A percentile compares a stretch with the other conserved stretches of the same genome.
Conservation (phyloP, 2,888 invertebrate species). For the Tholera decimalis region DNA sequence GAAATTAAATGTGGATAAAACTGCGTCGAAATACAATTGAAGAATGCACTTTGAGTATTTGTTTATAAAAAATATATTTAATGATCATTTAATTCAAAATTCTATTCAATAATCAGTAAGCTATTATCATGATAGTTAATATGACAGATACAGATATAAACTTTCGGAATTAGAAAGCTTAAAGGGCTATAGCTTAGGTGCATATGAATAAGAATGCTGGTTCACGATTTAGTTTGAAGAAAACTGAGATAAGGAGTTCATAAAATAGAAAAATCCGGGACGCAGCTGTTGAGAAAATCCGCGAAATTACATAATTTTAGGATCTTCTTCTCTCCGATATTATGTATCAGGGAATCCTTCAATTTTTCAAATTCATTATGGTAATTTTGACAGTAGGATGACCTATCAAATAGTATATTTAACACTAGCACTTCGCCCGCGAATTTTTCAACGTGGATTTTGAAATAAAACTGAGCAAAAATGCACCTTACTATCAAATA, state of each 20-base stretch:
- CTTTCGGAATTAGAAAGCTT: constrained; percentile 19
- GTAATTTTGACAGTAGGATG: constrained; percentile 22
- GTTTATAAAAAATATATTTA: too few species aligned
- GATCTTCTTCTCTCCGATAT: constrained; percentile 1
- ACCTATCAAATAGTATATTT: constrained; percentile 18
- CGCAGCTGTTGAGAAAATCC: constrained; percentile 8
- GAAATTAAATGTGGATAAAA: background rate
- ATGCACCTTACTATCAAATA: too few species aligned
- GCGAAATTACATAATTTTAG: constrained; percentile 5
- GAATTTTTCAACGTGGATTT: too few species aligned
- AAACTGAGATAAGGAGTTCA: constrained; percentile 11
- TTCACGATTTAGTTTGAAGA: background rate
- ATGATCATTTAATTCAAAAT: too few species aligned
- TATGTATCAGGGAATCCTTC: constrained; percentile 10
- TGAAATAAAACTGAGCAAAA: too few species aligned
- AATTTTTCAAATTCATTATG: constrained; percentile 19
- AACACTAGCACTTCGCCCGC: too few species aligned
- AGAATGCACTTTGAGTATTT: too few species aligned
- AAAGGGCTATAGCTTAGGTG: background rate
- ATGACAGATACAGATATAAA: constrained; percentile 2
- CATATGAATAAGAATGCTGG: constrained; percentile 1
- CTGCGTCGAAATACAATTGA: too few species aligned
- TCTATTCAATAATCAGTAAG: background rate
- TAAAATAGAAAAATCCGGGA: constrained; percentile 12
- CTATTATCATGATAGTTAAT: background rate